phyloP scores from a whole-genome alignment of 1,140 invertebrate species.

The Papilio polyxenes region DNA sequence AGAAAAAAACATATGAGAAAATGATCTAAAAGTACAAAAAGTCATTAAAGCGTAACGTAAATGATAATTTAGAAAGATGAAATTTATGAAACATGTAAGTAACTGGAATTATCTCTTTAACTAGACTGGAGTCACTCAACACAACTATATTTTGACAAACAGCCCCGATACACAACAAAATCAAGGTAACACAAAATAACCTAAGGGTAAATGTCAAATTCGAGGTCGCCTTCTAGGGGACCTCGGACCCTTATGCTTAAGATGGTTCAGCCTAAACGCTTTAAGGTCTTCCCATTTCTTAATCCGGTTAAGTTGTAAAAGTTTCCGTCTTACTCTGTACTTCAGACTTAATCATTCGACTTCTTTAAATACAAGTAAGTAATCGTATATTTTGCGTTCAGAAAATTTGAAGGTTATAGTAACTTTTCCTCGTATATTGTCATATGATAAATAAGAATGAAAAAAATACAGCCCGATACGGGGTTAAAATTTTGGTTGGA shows the following conservation, averaged over 20 bases:
- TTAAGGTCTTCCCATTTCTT: neutral
- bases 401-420: neutral
- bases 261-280: neutral
- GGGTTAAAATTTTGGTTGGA: slow-evolving; percentile 35
- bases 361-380: neutral
- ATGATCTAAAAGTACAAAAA: too few relatives aligned
- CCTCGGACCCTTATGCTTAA: neutral
- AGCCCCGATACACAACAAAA: neutral
- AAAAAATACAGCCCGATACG: neutral
- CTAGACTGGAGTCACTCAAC: neutral
- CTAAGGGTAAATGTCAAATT: neutral
- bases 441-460: neutral
- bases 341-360: neutral
- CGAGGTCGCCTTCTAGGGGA: neutral
- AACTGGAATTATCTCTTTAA: neutral
- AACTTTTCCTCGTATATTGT: neutral
- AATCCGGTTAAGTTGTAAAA: neutral
- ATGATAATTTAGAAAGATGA: too few relatives aligned
- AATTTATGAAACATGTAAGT: neutral
- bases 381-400: neutral
- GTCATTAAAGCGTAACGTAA: too few relatives aligned
- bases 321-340: neutral
- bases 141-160: neutral
- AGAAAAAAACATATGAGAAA: too few relatives aligned
- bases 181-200: neutral